These are phyloP conservation scores for Propithecus deckenii DNA, from an alignment of 2,797 vertebrate genomes.

Conservation along the genomic window DNA sequence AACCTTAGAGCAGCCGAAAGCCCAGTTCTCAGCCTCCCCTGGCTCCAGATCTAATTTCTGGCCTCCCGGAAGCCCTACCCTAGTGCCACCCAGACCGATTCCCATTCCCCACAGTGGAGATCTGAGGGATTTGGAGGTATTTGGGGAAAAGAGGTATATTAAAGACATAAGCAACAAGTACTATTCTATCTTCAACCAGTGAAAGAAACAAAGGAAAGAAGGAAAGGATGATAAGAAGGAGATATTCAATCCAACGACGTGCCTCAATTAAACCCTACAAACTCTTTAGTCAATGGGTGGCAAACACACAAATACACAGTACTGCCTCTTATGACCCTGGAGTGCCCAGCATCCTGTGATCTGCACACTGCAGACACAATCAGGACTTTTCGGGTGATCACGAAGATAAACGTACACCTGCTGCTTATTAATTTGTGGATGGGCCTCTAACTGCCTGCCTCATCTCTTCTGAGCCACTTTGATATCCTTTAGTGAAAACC, in stretches of 20 bases:
- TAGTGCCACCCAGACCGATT: not conserved
- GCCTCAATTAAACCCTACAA: not conserved
- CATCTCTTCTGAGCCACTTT: not conserved
- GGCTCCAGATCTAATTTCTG: not conserved
- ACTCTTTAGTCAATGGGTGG: not conserved
- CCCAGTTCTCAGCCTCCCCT: not conserved
- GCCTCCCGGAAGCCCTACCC: not conserved
- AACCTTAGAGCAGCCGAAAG: not conserved
- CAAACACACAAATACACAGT: not conserved
- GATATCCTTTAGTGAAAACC: slow-evolving; percentile 22
- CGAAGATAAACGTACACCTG: not conserved
- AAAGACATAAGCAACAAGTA: not conserved
- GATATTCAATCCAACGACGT: not conserved
- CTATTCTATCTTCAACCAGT: not conserved
- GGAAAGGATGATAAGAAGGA: not conserved
- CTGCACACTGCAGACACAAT: not conserved
- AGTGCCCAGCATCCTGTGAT: not conserved
- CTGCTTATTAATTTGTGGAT: not conserved
- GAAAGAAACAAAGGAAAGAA: not conserved
- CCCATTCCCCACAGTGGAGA: not conserved
- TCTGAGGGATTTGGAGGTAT: not conserved
- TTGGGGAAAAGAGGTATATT: not conserved
- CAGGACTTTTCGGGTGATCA: not conserved
- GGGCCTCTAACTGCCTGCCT: not conserved
- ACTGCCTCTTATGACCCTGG: not conserved